Conservation (phyloP, 2,113 vertebrate genomes). For the Myotis lucifugus region DNA sequence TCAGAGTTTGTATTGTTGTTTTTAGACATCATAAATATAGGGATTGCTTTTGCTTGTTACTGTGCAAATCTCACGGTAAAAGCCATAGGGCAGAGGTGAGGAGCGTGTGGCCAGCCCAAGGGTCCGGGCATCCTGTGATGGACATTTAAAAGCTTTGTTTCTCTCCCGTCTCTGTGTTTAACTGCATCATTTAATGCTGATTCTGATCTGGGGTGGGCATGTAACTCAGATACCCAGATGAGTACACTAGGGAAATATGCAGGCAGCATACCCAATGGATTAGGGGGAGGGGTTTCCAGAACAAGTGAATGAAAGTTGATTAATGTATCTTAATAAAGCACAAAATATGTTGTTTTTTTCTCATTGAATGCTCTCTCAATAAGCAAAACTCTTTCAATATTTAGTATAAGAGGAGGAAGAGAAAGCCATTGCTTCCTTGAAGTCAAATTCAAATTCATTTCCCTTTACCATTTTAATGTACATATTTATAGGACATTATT, state of each 20-base stretch:
- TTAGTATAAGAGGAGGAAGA: neutral
- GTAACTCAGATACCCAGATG: neutral
- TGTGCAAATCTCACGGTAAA: slow-evolving; percentile 42
- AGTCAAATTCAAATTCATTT: slow-evolving; percentile 46
- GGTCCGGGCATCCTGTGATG: neutral
- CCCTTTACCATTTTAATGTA: neutral
- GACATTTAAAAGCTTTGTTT: slow-evolving; percentile 5
- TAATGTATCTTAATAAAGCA: slow-evolving; percentile 43
- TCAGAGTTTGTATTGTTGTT: slow-evolving; percentile 72
- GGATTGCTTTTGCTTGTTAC: slow-evolving; percentile 49
- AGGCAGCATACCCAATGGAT: neutral
- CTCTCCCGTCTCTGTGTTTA: neutral
- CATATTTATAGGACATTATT: slow-evolving; percentile 40
- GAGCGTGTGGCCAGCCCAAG: neutral
- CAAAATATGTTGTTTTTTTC: slow-evolving; percentile 34
- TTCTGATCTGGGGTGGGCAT: neutral
- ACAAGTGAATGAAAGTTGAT: slow-evolving; percentile 36
- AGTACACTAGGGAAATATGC: neutral
- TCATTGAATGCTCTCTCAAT: neutral
- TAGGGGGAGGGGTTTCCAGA: neutral
- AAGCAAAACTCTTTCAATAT: slow-evolving; percentile 34
- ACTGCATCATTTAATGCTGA: slow-evolving; percentile 16
- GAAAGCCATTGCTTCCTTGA: slow-evolving; percentile 14
- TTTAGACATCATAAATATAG: slow-evolving; percentile 71
- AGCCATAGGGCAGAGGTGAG: neutral